Base-by-base conservation (phyloP, 2,113 vertebrate species). In the Arizona elegans region DNA sequence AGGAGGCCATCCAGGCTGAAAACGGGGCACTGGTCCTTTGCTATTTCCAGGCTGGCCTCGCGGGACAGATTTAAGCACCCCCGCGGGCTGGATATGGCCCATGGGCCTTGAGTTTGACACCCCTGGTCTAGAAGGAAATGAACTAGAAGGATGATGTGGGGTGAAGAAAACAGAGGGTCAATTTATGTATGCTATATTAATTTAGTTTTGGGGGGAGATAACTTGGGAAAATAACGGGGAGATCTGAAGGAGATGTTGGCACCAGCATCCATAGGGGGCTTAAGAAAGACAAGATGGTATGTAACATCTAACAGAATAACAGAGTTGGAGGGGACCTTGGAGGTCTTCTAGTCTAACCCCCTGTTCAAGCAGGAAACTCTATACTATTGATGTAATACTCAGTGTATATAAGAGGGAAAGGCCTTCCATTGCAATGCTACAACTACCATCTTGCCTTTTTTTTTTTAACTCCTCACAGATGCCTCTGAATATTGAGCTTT, bases 51-150 rank as follows among this genome's bases (percentile, higher is more conserved):
- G 43, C 43, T 5, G 43, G 17, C 19, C 17, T 15, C 17, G 5
- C 1, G 19, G 55, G 55, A 17, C 55, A 56, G 55, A 56, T 56
- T 56, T 56, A 56, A 56, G 55, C 55, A 21, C 47, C 19, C 17
- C 55, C 55, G 0, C 0, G 55, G 55, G 55, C 55, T 15, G 1
- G 5, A 56, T 56, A 8, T 0, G 1, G 58, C 58, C 58, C 2
- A 2, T 1, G 0, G 58, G 21, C 23, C 23, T 24, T 23, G 23
- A 24, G 58, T 24, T 9, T 59, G 56, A 59, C 58, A 59, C 21
- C 58, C 8, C 19, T 23, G 55, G 55, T 56, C 55, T 56, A 58
- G 56, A 58, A 58, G 56, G 56, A 58, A 58, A 58, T 58, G 56
- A 59, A 59, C 21, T 59, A 26, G 58, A 59, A 59, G 58, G 23